phyloP scores from a whole-genome alignment of 2,888 invertebrate genomes.

The Phoenoteleia sp. region DNA sequence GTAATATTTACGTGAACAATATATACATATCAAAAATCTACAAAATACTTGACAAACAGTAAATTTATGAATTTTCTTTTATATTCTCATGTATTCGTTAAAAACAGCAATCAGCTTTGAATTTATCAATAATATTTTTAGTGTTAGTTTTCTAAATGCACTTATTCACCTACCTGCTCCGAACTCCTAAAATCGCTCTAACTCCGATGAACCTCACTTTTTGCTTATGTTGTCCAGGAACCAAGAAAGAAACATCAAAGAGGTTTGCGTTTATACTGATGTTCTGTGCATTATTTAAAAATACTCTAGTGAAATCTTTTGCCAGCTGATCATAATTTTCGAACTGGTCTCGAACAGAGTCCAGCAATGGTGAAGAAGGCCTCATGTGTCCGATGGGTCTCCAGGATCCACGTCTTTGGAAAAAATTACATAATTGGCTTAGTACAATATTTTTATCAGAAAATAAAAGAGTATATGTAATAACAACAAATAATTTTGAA shows the following conservation, averaged over 20 bases:
- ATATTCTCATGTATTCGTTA: too few relatives aligned
- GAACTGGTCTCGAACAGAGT: slow-evolving; percentile 97
- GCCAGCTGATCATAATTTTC: slow-evolving; percentile 95
- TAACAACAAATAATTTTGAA: too few relatives aligned
- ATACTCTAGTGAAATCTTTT: slow-evolving; percentile 96
- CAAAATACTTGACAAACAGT: too few relatives aligned
- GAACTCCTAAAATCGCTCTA: slow-evolving; percentile 95
- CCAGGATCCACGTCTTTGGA: slow-evolving; percentile 92
- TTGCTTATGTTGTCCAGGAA: slow-evolving; percentile 95
- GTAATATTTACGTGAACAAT: too few relatives aligned
- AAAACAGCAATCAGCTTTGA: too few relatives aligned
- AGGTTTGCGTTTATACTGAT: slow-evolving; percentile 93
- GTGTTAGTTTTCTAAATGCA: too few relatives aligned
- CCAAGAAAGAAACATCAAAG: slow-evolving; percentile 96
- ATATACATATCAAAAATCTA: too few relatives aligned
- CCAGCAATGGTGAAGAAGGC: slow-evolving; percentile 96
- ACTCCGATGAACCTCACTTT: slow-evolving; percentile 97
- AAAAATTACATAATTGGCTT: slow-evolving; percentile 12
- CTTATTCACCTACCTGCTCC: slow-evolving; percentile 92
- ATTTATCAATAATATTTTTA: too few relatives aligned
- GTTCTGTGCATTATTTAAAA: slow-evolving; percentile 94
- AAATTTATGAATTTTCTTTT: too few relatives aligned
- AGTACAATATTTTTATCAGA: too few relatives aligned
- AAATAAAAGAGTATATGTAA: not conserved
- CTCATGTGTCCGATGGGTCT: slow-evolving; percentile 98